Percentiles rank a stretch among this genome's conserved stretches.
These are phyloP conservation scores for Nomada fucata DNA, from an alignment of 2,888 invertebrate genomes.

Conservation along the genomic window DNA sequence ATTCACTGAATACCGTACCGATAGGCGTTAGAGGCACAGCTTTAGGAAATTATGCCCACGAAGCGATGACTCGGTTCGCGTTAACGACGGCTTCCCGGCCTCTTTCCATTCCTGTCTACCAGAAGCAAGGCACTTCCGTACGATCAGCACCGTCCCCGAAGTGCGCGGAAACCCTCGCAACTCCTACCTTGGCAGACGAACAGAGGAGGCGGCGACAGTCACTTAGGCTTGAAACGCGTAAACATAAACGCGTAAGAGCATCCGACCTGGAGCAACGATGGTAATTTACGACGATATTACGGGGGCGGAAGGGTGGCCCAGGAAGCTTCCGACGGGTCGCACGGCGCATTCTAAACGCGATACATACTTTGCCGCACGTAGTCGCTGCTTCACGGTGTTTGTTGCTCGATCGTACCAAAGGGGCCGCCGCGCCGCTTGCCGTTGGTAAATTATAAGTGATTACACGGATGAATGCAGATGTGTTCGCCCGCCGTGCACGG, in stretches of 20 bases:
- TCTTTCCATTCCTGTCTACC: slow-evolving; percentile 69
- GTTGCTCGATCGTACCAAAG: slow-evolving; percentile 10
- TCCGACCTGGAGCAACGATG: slow-evolving; percentile 43
- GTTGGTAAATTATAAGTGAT: slow-evolving; percentile 49
- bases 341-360: slow-evolving; percentile 46
- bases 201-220: slow-evolving; percentile 17
- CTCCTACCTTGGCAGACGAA: slow-evolving; percentile 14
- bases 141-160: slow-evolving; percentile 57
- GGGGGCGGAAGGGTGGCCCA: slow-evolving; percentile 15
- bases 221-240: slow-evolving; percentile 64
- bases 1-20: slow-evolving; percentile 21
- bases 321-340: slow-evolving; percentile 16
- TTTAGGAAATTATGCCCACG: slow-evolving; percentile 61
- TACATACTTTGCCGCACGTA: slow-evolving; percentile 36
- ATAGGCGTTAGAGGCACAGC: slow-evolving; percentile 43
- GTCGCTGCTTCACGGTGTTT: slow-evolving; percentile 12
- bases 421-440: slow-evolving; percentile 12
- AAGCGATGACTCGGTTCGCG: slow-evolving; percentile 72
- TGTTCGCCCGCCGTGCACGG: slow-evolving; percentile 8
- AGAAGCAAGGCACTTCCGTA: slow-evolving; percentile 72
- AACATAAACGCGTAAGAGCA: slow-evolving; percentile 64
- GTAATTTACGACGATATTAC: slow-evolving; percentile 61
- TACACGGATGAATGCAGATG: slow-evolving; percentile 42
- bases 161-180: slow-evolving; percentile 20
- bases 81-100: slow-evolving; percentile 70